Evolutionary conservation across 2,113 vertebrate genomes (phyloP), one percentile per base, ranked within the genome.

Genomic region (Calypte anna): DNA sequence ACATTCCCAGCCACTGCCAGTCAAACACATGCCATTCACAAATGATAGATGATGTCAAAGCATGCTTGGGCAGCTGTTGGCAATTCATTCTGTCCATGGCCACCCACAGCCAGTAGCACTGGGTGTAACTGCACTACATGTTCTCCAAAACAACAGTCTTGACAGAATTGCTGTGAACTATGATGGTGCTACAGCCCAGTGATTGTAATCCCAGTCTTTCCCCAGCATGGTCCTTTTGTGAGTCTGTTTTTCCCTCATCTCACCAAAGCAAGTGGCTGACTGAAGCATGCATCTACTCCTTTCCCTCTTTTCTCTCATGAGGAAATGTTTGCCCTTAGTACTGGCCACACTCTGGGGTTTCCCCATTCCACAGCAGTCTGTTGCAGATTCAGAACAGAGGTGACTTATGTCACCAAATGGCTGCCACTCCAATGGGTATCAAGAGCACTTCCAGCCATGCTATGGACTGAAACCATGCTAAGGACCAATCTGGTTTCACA

Each of bases 151-250:
- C 10, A 48, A 24, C 18, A 72, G 6, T 36, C 33, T 28, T 67
- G 43, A 62, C 5, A 73, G 17, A 38, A 18, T 28, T 69, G 50
- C 7, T 55, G 5, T 36, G 78, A 70, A 53, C 8, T 48, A 19
- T 4, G 2, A 61, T 24, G 23, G 23, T 24, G 19, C 14, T 55
- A 48, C 10, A 69, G 4, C 3, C 5, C 2, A 4, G 6, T 21
- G 28, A 48, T 1, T 36, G 21, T 36, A 85, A 27, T 3, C 12
- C 22, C 8, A 51, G 31, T 36, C 40, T 19, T 88, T 43, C 19
- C 19, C 17, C 61, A 55, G 28, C 36, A 33, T 2, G 16, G 21
- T 70, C 40, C 36, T 78, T 0, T 0, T 46, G 14, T 0, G 0
- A 30, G 6, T 51, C 43, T 51, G 7, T 63, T 27, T 76, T 33